Conservation (phyloP, 2,888 invertebrate genomes). For the Drosophila paramelanica region DNA sequence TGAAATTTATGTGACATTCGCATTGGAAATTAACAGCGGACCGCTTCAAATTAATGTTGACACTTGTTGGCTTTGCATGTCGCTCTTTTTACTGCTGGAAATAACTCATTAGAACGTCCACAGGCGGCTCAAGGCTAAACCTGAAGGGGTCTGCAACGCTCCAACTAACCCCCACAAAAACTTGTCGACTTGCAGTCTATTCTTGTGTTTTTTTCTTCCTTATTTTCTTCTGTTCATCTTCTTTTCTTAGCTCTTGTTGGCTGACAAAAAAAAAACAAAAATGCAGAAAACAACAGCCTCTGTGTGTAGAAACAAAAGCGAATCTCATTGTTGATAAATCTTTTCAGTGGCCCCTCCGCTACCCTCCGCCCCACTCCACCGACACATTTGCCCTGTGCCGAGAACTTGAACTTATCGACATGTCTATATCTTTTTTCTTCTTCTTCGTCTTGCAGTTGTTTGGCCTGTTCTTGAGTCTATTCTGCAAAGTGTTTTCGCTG, state of each 20-base stretch:
- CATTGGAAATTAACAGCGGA: conserved; percentile 66
- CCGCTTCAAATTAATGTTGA: conserved; percentile 75
- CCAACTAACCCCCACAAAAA: conserved; percentile 13
- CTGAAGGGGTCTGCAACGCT: conserved; percentile 15
- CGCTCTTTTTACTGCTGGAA: conserved; percentile 33
- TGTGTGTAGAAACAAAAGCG: conserved; percentile 49
- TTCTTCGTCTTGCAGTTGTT: conserved; percentile 16
- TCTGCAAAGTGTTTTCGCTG: conserved; percentile 10
- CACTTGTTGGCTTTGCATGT: conserved; percentile 67
- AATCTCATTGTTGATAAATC: conserved; percentile 51
- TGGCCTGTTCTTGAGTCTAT: conserved; percentile 5
- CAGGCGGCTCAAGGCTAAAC: conserved; percentile 58
- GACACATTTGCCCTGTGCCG: background rate
- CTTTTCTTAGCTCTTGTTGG: conserved; percentile 16
- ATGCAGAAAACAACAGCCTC: conserved; percentile 18
- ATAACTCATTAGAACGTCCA: conserved; percentile 65
- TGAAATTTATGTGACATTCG: conserved; percentile 70
- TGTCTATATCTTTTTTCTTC: conserved; percentile 29
- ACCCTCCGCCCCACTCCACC: background rate
- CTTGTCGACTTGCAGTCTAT: conserved; percentile 13
- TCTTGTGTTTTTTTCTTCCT: background rate
- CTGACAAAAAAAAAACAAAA: background rate
- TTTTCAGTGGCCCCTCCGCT: conserved; percentile 15
- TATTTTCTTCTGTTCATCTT: conserved; percentile 2
- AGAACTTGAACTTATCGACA: conserved; percentile 41